Evolutionary conservation across 30 jellyfish, hydroid and myxozoan genomes (phyloP).

Genomic region (Catostylus mosaicus): DNA sequence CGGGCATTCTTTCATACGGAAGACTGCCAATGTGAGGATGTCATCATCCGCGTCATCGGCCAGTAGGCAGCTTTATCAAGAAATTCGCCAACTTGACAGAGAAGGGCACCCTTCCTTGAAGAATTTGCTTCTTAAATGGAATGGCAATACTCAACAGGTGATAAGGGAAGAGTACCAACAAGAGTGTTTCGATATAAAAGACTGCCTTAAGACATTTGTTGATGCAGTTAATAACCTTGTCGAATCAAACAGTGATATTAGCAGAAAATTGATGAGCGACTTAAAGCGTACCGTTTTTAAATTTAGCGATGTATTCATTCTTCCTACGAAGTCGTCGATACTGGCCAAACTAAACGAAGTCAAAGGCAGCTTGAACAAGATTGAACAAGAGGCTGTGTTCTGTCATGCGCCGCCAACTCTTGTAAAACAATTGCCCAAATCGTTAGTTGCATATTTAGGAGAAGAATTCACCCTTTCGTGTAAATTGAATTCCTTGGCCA

Average conservation of each 20-base stretch:
- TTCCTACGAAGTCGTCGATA: not conserved
- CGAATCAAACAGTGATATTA: constrained; percentile 50
- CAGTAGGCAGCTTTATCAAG: constrained; percentile 40
- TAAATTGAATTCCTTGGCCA: constrained; percentile 30
- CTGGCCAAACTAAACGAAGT: not conserved
- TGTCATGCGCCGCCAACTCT: constrained; percentile 71
- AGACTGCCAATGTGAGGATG: constrained; percentile 12
- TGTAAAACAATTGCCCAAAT: constrained; percentile 10
- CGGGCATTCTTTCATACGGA: not conserved
- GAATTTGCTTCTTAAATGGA: constrained; percentile 34
- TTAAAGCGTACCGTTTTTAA: not conserved
- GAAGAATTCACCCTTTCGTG: constrained; percentile 65
- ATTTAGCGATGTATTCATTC: not conserved
- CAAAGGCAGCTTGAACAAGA: not conserved
- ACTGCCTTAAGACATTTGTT: constrained; percentile 51
- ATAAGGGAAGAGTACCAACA: constrained; percentile 29
- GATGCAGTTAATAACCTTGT: constrained; percentile 33
- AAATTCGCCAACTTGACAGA: not conserved
- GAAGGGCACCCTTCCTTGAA: not conserved
- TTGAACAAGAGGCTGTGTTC: constrained; percentile 22
- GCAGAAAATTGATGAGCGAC: not conserved
- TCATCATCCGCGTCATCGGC: constrained; percentile 16
- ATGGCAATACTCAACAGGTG: constrained; percentile 7
- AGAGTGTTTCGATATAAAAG: constrained; percentile 63
- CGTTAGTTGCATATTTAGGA: constrained; percentile 74